phyloP scores from a whole-genome alignment of 2,888 invertebrate genomes.

The Orchesella flavescens region DNA sequence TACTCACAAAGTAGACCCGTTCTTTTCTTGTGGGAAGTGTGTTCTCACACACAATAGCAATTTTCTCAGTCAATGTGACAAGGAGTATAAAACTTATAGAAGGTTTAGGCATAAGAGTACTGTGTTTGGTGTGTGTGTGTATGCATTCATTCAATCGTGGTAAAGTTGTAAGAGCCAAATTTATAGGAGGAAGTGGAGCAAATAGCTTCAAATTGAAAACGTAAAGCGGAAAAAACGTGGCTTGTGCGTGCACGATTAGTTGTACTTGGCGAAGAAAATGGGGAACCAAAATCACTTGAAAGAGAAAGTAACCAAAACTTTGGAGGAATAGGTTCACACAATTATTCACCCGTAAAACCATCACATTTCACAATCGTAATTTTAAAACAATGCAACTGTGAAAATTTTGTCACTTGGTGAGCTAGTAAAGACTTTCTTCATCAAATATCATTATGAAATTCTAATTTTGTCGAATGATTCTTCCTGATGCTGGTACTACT shows the following conservation, averaged over 20 bases:
- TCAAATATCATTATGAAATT: no score
- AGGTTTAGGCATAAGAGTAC: not conserved
- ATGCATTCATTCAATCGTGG: not conserved
- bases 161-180: not conserved
- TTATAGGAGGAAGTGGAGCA: conserved; percentile 33
- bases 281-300: not conserved
- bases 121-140: not conserved
- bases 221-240: conserved; percentile 28
- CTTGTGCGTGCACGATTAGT: conserved; percentile 33
- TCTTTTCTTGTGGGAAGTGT: not conserved
- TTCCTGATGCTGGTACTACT: no score
- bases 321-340: no score
- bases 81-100: not conserved
- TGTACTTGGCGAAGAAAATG: not conserved
- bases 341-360: no score
- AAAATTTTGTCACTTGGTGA: no score
- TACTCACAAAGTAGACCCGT: not conserved
- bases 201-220: conserved; percentile 43
- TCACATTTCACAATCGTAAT: no score
- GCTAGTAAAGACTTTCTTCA: no score
- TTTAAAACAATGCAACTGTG: no score
- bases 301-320: not conserved
- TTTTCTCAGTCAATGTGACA: not conserved
- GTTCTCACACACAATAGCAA: not conserved
- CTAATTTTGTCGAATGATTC: no score